phyloP scores from a whole-genome alignment of 2,888 invertebrate species.

The Hypomecis atomaria region DNA sequence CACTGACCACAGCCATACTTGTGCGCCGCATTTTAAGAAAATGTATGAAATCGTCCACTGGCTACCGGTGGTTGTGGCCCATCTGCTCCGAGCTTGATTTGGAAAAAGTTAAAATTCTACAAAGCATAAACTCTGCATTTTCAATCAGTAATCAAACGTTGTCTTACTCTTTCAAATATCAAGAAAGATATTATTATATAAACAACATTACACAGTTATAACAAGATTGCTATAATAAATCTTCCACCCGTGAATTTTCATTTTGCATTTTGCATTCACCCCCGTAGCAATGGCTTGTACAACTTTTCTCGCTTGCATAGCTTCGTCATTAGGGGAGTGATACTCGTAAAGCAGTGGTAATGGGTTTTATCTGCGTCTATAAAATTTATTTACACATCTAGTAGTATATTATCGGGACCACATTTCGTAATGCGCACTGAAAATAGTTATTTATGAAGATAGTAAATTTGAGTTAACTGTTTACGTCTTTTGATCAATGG shows the following conservation, averaged over 20 bases:
- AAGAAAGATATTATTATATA: too few species aligned
- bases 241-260: neutral
- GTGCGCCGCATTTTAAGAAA: too few species aligned
- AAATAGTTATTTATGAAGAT: conserved; percentile 45
- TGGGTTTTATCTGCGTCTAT: conserved; percentile 79
- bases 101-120: too few species aligned
- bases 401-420: conserved; percentile 64
- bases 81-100: too few species aligned
- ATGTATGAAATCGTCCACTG: too few species aligned
- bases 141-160: too few species aligned
- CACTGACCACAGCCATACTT: too few species aligned
- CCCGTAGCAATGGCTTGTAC: conserved; percentile 1
- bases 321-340: conserved; percentile 78
- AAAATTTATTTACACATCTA: conserved; percentile 79
- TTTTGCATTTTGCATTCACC: conserved; percentile 5
- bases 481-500: conserved; percentile 29
- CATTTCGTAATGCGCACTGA: conserved; percentile 61
- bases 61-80: too few species aligned
- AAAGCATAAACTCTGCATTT: too few species aligned
- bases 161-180: too few species aligned
- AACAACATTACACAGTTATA: too few species aligned
- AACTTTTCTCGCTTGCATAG: conserved; percentile 58
- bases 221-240: too few species aligned
- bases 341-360: conserved; percentile 76
- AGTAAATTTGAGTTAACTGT: conserved; percentile 30